phyloP scores from a whole-genome alignment of 2,113 vertebrate genomes.

The Synchiropus splendidus region DNA sequence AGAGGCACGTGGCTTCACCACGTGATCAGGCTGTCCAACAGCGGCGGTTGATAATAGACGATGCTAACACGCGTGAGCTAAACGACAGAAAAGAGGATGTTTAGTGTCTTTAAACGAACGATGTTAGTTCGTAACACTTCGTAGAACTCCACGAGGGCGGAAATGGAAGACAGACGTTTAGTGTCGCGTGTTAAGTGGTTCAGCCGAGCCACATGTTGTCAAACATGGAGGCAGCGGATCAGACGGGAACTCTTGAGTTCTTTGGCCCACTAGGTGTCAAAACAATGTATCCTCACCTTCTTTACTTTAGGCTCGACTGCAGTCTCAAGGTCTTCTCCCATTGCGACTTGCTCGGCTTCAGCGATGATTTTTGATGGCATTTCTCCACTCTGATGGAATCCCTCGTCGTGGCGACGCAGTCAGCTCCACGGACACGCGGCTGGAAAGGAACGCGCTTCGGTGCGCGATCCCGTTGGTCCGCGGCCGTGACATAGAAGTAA shows the following conservation, averaged over 20 bases:
- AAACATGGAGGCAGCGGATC: slow-evolving; percentile 17
- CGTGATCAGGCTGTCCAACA: slow-evolving; percentile 7
- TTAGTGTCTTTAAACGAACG: accelerated
- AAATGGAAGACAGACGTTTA: too few species aligned
- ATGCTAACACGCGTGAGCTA: not conserved
- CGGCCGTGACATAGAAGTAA: slow-evolving; percentile 16
- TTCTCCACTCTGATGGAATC: slow-evolving; percentile 32
- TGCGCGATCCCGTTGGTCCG: slow-evolving; percentile 2
- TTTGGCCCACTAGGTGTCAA: not conserved
- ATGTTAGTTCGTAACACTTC: too few species aligned
- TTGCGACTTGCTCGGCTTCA: slow-evolving; percentile 29
- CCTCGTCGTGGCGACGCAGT: slow-evolving; percentile 28
- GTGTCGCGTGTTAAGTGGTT: too few species aligned
- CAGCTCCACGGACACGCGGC: slow-evolving; percentile 28
- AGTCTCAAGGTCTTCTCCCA: slow-evolving; percentile 36
- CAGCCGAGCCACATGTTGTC: slow-evolving; percentile 48
- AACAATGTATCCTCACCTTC: slow-evolving; percentile 35
- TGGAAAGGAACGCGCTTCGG: slow-evolving; percentile 39
- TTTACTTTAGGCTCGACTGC: slow-evolving; percentile 14
- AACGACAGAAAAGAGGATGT: too few species aligned
- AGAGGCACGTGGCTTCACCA: slow-evolving; percentile 1
- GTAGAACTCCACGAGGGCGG: too few species aligned
- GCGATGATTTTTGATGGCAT: slow-evolving; percentile 57
- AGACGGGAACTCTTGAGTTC: not conserved
- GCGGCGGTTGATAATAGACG: not conserved